Evolutionary conservation across 2,888 invertebrate species (phyloP).

Genomic region (Perdita meconis): DNA sequence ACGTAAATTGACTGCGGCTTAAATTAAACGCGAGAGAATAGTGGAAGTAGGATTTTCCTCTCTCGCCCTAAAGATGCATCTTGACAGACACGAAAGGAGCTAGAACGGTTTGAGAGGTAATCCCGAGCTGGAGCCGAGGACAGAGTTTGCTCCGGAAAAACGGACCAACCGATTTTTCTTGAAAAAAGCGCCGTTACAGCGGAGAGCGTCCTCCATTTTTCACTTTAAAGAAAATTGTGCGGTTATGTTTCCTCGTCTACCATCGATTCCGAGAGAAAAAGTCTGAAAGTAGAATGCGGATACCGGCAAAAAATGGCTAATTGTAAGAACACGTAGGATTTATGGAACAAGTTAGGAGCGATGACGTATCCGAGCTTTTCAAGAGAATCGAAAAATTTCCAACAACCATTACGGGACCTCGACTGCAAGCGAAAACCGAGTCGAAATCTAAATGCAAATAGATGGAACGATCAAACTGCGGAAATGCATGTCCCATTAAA

Average conservation of each 20-base stretch:
- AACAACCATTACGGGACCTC: not conserved
- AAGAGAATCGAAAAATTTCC: not conserved
- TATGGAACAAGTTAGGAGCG: no score
- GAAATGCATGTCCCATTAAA: conserved; percentile 14
- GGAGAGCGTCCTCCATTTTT: not conserved
- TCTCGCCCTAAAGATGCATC: not conserved
- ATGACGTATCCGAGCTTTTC: no score
- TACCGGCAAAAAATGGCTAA: not conserved
- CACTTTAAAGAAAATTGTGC: conserved; percentile 2
- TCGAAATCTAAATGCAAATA: not conserved
- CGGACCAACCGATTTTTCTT: conserved; percentile 5
- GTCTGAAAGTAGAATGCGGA: not conserved
- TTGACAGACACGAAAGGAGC: not conserved
- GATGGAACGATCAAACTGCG: not conserved
- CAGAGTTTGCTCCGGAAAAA: conserved; percentile 14
- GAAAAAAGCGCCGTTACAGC: not conserved
- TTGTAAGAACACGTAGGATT: not conserved
- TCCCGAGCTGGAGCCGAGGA: not conserved
- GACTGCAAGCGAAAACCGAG: not conserved
- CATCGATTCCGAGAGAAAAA: not conserved
- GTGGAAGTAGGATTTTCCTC: not conserved
- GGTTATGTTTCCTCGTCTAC: not conserved
- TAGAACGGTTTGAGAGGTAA: conserved; percentile 12
- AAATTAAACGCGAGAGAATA: conserved; percentile 8
- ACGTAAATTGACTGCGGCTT: not conserved